Conservation (phyloP, 2,888 invertebrate genomes). For the Luffia ferchaultella region DNA sequence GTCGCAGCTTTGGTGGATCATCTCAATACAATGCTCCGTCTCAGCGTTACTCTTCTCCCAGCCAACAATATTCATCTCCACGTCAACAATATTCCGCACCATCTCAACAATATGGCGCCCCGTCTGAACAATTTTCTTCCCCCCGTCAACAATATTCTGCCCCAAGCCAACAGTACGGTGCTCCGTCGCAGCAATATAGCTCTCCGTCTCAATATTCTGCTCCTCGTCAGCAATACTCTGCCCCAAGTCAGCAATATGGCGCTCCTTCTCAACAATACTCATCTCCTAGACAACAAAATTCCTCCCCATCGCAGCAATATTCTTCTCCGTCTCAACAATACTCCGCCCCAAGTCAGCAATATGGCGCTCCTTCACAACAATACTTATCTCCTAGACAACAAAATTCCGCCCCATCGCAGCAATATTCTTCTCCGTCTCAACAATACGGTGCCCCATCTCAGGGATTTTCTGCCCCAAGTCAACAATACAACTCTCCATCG, state of each 20-base stretch:
- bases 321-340: neutral
- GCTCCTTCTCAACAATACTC: conserved; percentile 10
- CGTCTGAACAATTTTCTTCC: neutral
- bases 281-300: conserved; percentile 9
- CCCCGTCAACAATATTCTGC: conserved; percentile 6
- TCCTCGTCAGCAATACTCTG: conserved; percentile 1
- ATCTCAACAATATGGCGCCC: conserved; percentile 1
- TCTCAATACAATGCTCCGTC: neutral
- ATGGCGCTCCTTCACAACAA: conserved; percentile 8
- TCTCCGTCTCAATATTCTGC: neutral
- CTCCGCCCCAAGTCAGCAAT: conserved; percentile 13
- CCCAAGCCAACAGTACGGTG: conserved; percentile 5
- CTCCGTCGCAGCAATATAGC: conserved; percentile 3
- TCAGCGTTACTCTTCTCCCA: neutral
- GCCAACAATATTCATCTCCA: conserved; percentile 4
- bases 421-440: neutral
- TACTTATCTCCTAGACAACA: conserved; percentile 1
- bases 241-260: neutral
- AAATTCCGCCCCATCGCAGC: neutral
- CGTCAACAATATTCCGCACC: neutral
- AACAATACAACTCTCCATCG: conserved; percentile 6
- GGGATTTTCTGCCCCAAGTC: neutral
- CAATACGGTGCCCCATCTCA: neutral
- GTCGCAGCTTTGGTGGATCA: neutral
- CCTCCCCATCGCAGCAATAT: neutral